Evolutionary conservation across 2,113 vertebrate genomes (phyloP).

Genomic region (Beaufortia kweichowensis): DNA sequence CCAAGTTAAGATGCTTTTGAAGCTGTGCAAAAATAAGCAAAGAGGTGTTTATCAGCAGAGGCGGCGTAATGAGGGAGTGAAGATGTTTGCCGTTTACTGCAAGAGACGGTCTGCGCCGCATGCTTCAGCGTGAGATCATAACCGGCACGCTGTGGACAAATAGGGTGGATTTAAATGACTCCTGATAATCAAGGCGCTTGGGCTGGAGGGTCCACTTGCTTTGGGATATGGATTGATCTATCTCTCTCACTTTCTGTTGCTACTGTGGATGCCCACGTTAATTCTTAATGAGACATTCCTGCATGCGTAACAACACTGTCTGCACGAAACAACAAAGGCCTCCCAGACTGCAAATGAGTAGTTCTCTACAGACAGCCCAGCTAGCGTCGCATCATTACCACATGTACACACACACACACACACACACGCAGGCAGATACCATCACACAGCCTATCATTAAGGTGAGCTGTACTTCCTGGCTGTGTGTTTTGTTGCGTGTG

Average conservation of each 20-base stretch:
- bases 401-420: conserved; percentile 58
- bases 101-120: conserved; percentile 64
- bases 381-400: conserved; percentile 59
- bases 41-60: conserved; percentile 36
- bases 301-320: conserved; percentile 73
- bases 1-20: neutral
- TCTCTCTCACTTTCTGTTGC: conserved; percentile 66
- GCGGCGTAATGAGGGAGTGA: conserved; percentile 43
- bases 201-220: conserved; percentile 44
- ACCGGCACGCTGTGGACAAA: conserved; percentile 77
- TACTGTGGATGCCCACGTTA: conserved; percentile 77
- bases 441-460: conserved; percentile 56
- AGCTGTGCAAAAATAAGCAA: neutral
- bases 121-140: conserved; percentile 75
- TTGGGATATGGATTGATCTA: conserved; percentile 29
- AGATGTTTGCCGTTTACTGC: conserved; percentile 55
- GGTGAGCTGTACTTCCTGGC: conserved; percentile 50
- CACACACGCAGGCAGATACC: conserved; percentile 47
- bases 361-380: conserved; percentile 57
- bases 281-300: conserved; percentile 85
- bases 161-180: conserved; percentile 62
- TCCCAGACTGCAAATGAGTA: conserved; percentile 60
- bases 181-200: conserved; percentile 55
- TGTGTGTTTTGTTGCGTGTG: conserved; percentile 16
- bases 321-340: conserved; percentile 75